phyloP scores from a whole-genome alignment of 1,140 invertebrate genomes.

The Melanaphis sacchari region DNA sequence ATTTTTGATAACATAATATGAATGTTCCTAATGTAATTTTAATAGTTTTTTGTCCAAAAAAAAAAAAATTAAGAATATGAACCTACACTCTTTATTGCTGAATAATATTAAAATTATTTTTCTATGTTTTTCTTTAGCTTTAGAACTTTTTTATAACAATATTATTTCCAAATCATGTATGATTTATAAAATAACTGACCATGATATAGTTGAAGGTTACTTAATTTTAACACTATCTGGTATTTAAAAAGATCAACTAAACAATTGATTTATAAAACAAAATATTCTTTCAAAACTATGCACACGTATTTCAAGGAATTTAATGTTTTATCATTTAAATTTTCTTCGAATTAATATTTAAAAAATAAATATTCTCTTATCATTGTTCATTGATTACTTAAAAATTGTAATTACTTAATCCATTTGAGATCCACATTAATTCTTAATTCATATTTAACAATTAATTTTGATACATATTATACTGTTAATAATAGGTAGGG shows the following conservation, averaged over 20 bases:
- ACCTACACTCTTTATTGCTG: background rate
- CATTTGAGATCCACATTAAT: background rate
- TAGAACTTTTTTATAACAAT: background rate
- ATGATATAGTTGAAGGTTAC: background rate
- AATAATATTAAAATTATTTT: background rate
- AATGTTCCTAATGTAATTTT: background rate
- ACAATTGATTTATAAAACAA: slow-evolving; percentile 13
- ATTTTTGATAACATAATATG: background rate
- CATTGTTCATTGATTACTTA: background rate
- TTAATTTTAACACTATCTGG: background rate
- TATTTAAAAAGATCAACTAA: slow-evolving; percentile 9
- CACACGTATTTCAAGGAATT: slow-evolving; percentile 14
- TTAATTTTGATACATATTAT: background rate
- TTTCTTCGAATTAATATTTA: background rate
- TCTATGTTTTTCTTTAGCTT: background rate
- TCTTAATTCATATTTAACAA: background rate
- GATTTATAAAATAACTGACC: background rate
- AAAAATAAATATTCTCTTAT: background rate
- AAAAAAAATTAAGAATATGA: background rate
- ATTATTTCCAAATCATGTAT: slow-evolving; percentile 3
- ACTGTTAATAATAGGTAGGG: background rate
- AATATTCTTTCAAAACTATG: background rate
- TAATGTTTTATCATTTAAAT: background rate
- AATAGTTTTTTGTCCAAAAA: background rate
- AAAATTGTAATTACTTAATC: background rate